phyloP scores from a whole-genome alignment of 2,888 invertebrate genomes.

The Machimus rusticus region DNA sequence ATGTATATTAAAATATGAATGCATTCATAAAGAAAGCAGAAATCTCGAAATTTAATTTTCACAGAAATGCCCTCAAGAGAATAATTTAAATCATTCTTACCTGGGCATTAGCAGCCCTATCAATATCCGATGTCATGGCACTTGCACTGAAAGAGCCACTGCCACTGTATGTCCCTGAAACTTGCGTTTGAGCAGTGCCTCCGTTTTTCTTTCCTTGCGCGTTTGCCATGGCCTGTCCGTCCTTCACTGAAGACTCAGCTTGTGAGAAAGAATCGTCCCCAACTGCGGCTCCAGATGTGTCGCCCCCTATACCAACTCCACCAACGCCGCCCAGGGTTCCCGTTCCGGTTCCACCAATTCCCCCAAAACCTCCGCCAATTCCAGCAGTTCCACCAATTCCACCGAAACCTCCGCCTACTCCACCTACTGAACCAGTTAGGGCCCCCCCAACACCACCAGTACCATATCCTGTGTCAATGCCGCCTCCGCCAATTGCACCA shows the following conservation, averaged over 20 bases:
- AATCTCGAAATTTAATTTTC: no score
- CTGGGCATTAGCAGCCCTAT: constrained; percentile 72
- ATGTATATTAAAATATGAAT: no score
- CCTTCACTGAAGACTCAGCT: constrained; percentile 67
- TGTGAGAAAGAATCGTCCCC: constrained; percentile 77
- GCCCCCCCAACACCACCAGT: constrained; percentile 27
- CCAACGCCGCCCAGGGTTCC: not conserved
- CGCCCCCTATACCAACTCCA: not conserved
- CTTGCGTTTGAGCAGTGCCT: constrained; percentile 82
- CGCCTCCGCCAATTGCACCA: not conserved
- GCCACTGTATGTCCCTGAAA: constrained; percentile 80
- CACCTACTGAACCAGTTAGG: not conserved
- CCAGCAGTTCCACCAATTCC: not conserved
- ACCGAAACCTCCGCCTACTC: not conserved
- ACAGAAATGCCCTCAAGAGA: no score
- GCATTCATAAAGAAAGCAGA: no score
- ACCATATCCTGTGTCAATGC: not conserved
- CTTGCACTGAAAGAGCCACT: constrained; percentile 83
- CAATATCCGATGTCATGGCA: constrained; percentile 79
- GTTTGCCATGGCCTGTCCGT: constrained; percentile 78
- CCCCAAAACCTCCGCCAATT: not conserved
- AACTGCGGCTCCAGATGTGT: constrained; percentile 45
- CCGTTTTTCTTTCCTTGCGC: constrained; percentile 79
- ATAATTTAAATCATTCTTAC: constrained; percentile 50
- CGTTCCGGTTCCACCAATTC: not conserved